Evolutionary conservation across 2,888 invertebrate species (phyloP), one percentile per base, ranked within the genome.

Genomic region (Drosophila leonis): DNA sequence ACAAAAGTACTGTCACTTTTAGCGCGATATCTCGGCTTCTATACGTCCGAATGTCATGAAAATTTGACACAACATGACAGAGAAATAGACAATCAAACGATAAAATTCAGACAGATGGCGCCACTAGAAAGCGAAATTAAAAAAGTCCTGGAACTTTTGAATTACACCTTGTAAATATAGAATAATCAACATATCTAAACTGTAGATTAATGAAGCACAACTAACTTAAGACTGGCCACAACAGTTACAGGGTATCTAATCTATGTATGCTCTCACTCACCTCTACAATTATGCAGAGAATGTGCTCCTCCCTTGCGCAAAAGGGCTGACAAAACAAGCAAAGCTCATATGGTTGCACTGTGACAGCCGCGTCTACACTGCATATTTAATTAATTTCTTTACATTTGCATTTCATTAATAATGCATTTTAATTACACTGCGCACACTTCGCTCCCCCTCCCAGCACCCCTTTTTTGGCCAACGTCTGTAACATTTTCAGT

Each of bases 331-430:
- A 12, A 48, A 48, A 29, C 10, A 20, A 8, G 15, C 51, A 35
- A 35, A 52, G 51, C 20, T 48, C 39, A 37, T 13, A 27, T 48
- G 33, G 29, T 10, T 13, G 52, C 54, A 44, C 33, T 51, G 18
- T 33, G 33, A n/a, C 24, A 33, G 12, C 7, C 24, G 37, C 27
- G 48, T 61, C 72, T 72, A 65, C 59, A 65, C 52, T 77, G 74
- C 69, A 71, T 80, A 62, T 82, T 75, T 83, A 70, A 78, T 83
- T 68, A 75, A 78, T 68, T 86, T 80, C 81, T 67, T 75, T 42
- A 65, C 75, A 83, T 90, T 87, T 83, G 78, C 90, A 90, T 90
- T 75, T 78, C 88, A 90, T 90, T 86, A 86, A 88, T 86, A 75
- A 87, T 90, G 86, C 76, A 83, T 80, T 87, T 87, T 83, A 90